phyloP scores from a whole-genome alignment of 2,888 invertebrate species.

The Habroteleia sp. region DNA sequence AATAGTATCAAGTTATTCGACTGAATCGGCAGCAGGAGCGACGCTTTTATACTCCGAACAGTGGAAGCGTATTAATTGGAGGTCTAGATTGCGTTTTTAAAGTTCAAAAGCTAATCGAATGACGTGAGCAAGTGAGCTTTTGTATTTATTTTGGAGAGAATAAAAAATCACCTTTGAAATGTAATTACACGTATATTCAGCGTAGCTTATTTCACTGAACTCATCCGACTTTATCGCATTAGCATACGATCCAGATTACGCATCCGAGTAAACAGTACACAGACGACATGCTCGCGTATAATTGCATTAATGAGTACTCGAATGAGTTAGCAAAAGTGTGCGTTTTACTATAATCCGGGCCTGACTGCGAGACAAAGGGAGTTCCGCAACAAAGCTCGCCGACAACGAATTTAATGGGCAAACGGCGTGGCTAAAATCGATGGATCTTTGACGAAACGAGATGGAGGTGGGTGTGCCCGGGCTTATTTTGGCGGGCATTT shows the following conservation, averaged over 20 bases:
- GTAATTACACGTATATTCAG: slow-evolving; percentile 21
- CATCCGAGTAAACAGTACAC: slow-evolving; percentile 7
- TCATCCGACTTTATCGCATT: slow-evolving; percentile 18
- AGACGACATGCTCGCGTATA: background rate
- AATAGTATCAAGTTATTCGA: too few species aligned
- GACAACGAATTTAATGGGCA: too few species aligned
- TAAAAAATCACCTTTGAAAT: slow-evolving; percentile 33
- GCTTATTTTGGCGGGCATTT: too few species aligned
- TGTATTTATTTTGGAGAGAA: slow-evolving; percentile 25
- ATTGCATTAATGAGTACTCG: background rate
- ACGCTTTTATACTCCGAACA: too few species aligned
- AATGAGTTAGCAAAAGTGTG: slow-evolving; percentile 4
- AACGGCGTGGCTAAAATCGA: background rate
- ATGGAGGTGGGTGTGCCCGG: too few species aligned
- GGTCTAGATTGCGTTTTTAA: too few species aligned
- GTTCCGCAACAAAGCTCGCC: background rate
- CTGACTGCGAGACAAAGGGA: too few species aligned
- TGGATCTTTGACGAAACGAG: too few species aligned
- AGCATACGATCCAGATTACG: slow-evolving; percentile 14
- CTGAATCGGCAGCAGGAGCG: too few species aligned
- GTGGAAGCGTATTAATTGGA: too few species aligned
- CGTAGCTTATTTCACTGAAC: slow-evolving; percentile 28
- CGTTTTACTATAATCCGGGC: background rate
- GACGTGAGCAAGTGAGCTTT: too few species aligned
- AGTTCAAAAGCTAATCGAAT: slow-evolving; percentile 8